These are phyloP conservation scores for Thecocarcelia acutangulata DNA, from an alignment of 2,888 invertebrate genomes.

Conservation along the genomic window DNA sequence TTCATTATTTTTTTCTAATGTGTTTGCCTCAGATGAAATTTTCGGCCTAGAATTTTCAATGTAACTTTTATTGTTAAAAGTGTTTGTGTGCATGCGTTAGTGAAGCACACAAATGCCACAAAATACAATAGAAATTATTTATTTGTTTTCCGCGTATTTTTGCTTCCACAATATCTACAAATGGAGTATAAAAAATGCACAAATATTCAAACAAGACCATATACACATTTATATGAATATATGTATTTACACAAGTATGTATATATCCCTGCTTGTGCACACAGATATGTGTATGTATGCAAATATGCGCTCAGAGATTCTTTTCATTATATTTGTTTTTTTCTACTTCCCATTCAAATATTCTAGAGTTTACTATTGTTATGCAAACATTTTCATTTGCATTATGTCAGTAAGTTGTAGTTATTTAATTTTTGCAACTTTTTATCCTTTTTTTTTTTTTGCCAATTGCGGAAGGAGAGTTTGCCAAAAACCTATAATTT, in stretches of 20 bases:
- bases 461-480: conserved; percentile 27
- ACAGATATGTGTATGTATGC: not conserved
- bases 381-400: conserved; percentile 72
- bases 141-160: conserved; percentile 58
- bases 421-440: conserved; percentile 38
- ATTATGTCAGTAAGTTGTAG: conserved; percentile 68
- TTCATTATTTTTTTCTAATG: not conserved
- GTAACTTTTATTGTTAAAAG: conserved; percentile 50
- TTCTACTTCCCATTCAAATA: conserved; percentile 53
- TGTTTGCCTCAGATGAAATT: conserved; percentile 46
- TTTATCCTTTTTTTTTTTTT: conserved; percentile 4
- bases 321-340: conserved; percentile 65
- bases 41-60: conserved; percentile 72
- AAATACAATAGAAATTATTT: conserved; percentile 67
- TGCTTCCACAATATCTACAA: not conserved
- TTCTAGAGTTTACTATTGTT: conserved; percentile 69
- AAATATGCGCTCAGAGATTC: conserved; percentile 25
- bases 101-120: conserved; percentile 66
- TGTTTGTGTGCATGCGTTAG: conserved; percentile 54
- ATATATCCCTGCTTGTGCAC: not conserved
- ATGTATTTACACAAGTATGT: not conserved
- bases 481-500: conserved; percentile 29
- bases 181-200: too few species aligned
- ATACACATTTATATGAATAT: not conserved
- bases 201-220: not conserved